Conservation (phyloP, 2,888 invertebrate genomes). For the Mythimna lalbum region DNA sequence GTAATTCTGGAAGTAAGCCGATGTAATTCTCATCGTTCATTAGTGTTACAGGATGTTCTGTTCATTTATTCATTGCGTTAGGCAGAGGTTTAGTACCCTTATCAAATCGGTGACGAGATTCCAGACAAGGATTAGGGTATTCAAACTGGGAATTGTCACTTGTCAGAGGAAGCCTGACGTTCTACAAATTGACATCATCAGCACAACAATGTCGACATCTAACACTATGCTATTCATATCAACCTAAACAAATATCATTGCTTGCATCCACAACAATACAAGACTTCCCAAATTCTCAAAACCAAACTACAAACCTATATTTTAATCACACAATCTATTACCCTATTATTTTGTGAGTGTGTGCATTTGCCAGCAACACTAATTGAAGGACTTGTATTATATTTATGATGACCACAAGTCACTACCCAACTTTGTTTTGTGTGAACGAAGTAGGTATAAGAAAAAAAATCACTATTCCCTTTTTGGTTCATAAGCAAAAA, state of each 20-base stretch:
- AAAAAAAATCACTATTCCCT: background rate
- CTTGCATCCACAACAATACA: background rate
- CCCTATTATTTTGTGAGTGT: background rate
- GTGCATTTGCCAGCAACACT: background rate
- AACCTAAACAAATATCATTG: background rate
- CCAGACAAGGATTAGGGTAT: conserved; percentile 17
- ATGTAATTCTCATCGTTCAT: conserved; percentile 37
- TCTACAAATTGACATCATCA: conserved; percentile 20
- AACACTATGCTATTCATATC: conserved; percentile 1
- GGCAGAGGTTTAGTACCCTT: conserved; percentile 38
- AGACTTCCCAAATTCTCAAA: background rate
- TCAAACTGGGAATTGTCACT: conserved; percentile 12
- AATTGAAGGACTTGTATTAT: background rate
- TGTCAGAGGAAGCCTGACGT: conserved; percentile 17
- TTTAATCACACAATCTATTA: background rate
- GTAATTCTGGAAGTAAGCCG: conserved; percentile 30
- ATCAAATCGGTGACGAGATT: conserved; percentile 29
- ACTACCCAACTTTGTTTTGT: background rate
- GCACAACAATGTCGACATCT: conserved; percentile 2
- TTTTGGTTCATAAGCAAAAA: background rate
- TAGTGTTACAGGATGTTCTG: conserved; percentile 32
- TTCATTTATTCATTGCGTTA: conserved; percentile 33
- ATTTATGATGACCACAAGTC: background rate
- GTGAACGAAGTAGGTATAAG: background rate
- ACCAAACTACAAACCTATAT: background rate